Evolutionary conservation across 2,113 vertebrate genomes (phyloP).

Genomic region (Furnarius figulus): DNA sequence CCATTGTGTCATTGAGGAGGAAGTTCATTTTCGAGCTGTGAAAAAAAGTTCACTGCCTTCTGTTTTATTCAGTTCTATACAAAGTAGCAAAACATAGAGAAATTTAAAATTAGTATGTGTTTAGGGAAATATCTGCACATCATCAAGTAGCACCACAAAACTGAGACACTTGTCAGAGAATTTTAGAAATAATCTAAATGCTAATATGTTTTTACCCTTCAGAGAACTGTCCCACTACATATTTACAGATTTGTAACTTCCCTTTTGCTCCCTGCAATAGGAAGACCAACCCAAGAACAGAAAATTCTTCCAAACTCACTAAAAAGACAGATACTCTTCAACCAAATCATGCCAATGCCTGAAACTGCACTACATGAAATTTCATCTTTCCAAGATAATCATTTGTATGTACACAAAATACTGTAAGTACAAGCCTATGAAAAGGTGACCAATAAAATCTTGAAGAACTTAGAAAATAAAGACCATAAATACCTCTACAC

Average conservation of each 20-base stretch:
- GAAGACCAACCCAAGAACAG: not conserved
- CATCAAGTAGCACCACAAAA: not conserved
- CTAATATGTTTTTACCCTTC: not conserved
- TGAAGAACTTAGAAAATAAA: not conserved
- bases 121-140: not conserved
- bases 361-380: not conserved
- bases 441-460: not conserved
- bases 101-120: not conserved
- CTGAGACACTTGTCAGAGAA: not conserved
- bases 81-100: not conserved
- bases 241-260: not conserved
- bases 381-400: not conserved
- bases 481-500: not conserved
- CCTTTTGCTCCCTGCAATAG: not conserved
- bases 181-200: not conserved
- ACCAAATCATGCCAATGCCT: not conserved
- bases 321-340: not conserved
- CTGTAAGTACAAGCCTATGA: not conserved
- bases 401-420: not conserved
- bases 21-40: not conserved
- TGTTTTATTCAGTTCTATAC: not conserved
- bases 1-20: not conserved
- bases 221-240: not conserved
- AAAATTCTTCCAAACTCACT: not conserved
- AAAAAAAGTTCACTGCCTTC: not conserved